Evolutionary conservation across 2,888 invertebrate genomes (phyloP), one percentile per base, ranked within the genome.

Genomic region (Doris montereyensis): DNA sequence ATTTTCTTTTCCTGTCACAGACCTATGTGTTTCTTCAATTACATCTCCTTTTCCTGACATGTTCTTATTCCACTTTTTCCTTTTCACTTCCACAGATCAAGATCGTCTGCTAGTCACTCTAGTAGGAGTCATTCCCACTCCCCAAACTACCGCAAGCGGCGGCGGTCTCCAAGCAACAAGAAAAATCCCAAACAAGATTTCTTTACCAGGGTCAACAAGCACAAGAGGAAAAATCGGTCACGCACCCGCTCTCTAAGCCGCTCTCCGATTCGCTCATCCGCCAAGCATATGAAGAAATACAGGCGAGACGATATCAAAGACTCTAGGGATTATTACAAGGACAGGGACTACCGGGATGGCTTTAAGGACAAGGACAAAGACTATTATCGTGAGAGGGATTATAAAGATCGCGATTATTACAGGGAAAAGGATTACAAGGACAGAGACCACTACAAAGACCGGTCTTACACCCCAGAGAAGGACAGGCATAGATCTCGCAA

Each of bases 401-500:
- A 74, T 8, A 72, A 67, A 35, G 77, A 68, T 82, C 72, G 71
- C 10, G 77, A 77, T n/a, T 77, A 77, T n/a, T 77, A 77, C 72
- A 77, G 70, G 35, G 70, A 57, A 17, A 60, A 24, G 21, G 65
- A 35, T 21, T 21, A 21, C 8, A 78, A 74, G 34, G 78, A 78
- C 35, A 73, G 78, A 28, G 77, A 85, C 62, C 81, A 82, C 26
- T 62, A 60, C 34, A 80, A 80, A 41, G 80, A 81, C n/a, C 76
- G 81, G 5, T 82, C 83, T 60, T 80, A 83, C 70, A 81, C 84
- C 5, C 84, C 81, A 41, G 85, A 86, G 21, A 85, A 84, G 71
- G 85, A 86, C 30, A 81, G 81, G 1, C 86, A 85, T 71, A 83
- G 85, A 41, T 87, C 87, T 5, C 77, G 83, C 13, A 87, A 87